Evolutionary conservation across 2,888 invertebrate species (phyloP).

Genomic region (Epinotia brunnichana): DNA sequence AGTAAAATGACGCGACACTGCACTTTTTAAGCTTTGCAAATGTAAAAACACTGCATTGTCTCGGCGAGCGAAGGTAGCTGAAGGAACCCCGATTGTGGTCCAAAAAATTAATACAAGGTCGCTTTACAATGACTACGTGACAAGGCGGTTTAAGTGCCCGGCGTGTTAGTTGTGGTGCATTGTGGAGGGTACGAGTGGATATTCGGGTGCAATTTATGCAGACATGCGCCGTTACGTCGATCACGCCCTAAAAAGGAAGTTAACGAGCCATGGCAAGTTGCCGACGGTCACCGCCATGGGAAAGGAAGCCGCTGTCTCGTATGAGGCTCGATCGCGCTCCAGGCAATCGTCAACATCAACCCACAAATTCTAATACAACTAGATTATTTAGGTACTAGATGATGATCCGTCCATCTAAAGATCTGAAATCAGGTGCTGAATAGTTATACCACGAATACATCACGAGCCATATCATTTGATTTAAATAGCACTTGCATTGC

Average conservation of each 20-base stretch:
- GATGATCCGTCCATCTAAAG: not conserved
- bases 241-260: slow-evolving; percentile 79
- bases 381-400: not conserved
- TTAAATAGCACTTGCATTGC: slow-evolving; percentile 38
- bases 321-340: slow-evolving; percentile 58
- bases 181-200: slow-evolving; percentile 57
- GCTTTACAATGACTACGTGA: slow-evolving; percentile 53
- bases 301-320: slow-evolving; percentile 66
- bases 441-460: not conserved
- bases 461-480: slow-evolving; percentile 33
- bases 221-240: slow-evolving; percentile 77
- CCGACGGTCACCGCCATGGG: slow-evolving; percentile 64
- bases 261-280: slow-evolving; percentile 65
- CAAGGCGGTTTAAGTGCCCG: slow-evolving; percentile 39
- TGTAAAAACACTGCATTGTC: slow-evolving; percentile 71
- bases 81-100: slow-evolving; percentile 55
- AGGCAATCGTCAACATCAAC: slow-evolving; percentile 53
- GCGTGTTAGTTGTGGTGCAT: slow-evolving; percentile 47
- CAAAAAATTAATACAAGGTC: slow-evolving; percentile 70
- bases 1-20: slow-evolving; percentile 74
- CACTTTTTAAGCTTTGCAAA: slow-evolving; percentile 76
- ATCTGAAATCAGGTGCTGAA: slow-evolving; percentile 20
- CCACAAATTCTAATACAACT: slow-evolving; percentile 8
- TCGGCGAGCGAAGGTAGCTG: slow-evolving; percentile 54
- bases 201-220: slow-evolving; percentile 75